Evolutionary conservation across 2,113 vertebrate species (phyloP).

Genomic region (Emberiza fucata): DNA sequence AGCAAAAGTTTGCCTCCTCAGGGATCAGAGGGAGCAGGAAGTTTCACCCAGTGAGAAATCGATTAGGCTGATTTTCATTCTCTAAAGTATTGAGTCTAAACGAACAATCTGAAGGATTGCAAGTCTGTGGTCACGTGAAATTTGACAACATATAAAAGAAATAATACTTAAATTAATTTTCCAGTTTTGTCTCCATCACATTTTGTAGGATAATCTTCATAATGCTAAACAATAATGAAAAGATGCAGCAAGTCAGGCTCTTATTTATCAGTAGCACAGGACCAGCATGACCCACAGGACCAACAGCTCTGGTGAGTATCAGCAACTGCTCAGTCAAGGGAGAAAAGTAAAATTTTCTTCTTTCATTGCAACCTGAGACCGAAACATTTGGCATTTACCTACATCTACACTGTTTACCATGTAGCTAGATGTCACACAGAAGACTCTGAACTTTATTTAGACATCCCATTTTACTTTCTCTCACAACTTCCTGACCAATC

Average conservation of each 20-base stretch:
- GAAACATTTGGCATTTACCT: fast-evolving
- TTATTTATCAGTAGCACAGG: background rate
- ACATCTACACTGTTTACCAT: background rate
- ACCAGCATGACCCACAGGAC: background rate
- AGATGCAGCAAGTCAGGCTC: background rate
- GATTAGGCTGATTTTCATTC: background rate
- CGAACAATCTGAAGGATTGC: background rate
- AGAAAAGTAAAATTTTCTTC: background rate
- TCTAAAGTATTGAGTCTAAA: background rate
- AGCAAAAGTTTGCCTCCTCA: background rate
- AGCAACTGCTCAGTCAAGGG: background rate
- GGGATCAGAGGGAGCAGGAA: background rate
- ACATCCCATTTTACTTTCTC: background rate
- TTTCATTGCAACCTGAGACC: background rate
- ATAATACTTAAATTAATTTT: background rate
- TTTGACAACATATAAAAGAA: background rate
- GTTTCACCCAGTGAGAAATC: background rate
- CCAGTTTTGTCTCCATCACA: background rate
- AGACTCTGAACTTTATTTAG: background rate
- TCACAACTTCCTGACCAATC: background rate
- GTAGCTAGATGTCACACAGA: background rate
- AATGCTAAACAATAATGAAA: background rate
- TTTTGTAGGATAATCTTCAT: background rate
- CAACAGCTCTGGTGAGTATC: background rate
- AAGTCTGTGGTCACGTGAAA: background rate